phyloP scores from a whole-genome alignment of 2,113 vertebrate genomes.

The Astur gentilis region DNA sequence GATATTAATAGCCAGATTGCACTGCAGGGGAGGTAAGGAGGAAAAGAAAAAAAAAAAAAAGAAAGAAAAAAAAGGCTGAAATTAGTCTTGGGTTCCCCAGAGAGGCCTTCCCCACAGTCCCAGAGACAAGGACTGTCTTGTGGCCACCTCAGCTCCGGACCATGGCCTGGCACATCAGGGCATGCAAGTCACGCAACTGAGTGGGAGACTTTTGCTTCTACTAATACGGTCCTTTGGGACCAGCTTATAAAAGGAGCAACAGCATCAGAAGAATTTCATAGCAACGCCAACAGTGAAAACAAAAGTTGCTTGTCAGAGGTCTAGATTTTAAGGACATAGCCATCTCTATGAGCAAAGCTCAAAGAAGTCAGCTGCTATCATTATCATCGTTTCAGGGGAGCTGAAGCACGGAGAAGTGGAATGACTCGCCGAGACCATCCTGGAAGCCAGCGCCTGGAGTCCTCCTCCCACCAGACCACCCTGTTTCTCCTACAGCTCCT shows the following conservation, averaged over 20 bases:
- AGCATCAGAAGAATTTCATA: background rate
- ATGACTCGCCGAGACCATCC: background rate
- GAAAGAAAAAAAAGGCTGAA: background rate
- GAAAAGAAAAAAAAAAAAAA: background rate
- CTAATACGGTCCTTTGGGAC: background rate
- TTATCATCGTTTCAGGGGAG: background rate
- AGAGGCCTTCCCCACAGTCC: background rate
- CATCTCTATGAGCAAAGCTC: background rate
- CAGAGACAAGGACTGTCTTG: background rate
- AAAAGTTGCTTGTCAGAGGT: background rate
- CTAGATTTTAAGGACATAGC: background rate
- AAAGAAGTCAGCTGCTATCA: background rate
- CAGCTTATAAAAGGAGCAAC: background rate
- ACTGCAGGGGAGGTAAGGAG: background rate
- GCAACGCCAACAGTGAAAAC: background rate
- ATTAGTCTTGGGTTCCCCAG: background rate
- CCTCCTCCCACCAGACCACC: background rate
- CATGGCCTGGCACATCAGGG: rapidly evolving
- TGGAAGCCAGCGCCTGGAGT: background rate
- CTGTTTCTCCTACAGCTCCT: background rate
- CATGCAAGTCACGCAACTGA: rapidly evolving
- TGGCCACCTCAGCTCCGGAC: rapidly evolving
- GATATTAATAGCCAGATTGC: background rate
- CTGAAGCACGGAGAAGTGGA: background rate
- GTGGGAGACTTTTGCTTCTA: background rate